Percentiles rank a stretch among this genome's conserved stretches.
Conservation (phyloP, 2,113 vertebrate genomes). For the Trogon melanurus region DNA sequence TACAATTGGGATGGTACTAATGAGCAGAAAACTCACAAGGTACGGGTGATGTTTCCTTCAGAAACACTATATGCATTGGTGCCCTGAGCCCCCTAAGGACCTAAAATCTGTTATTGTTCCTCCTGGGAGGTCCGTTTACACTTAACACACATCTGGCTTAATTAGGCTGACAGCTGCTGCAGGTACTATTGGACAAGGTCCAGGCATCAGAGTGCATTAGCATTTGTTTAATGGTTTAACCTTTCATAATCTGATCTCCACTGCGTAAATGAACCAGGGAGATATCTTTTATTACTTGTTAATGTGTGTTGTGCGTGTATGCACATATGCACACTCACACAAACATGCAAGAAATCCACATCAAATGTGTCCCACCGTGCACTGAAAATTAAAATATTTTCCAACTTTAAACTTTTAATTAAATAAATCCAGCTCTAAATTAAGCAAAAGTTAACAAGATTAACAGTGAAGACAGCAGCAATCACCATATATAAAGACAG, state of each 20-base stretch:
- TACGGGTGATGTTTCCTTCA: slow-evolving; percentile 64
- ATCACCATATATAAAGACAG: background rate
- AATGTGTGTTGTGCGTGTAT: slow-evolving; percentile 58
- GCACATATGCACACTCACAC: background rate
- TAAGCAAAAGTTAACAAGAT: background rate
- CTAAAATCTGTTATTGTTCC: slow-evolving; percentile 76
- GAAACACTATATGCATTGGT: slow-evolving; percentile 62
- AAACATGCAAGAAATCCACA: slow-evolving; percentile 21
- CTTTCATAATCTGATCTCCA: slow-evolving; percentile 75
- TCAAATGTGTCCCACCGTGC: background rate
- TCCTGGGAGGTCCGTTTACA: slow-evolving; percentile 80
- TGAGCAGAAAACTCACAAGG: slow-evolving; percentile 59
- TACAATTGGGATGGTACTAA: slow-evolving; percentile 68
- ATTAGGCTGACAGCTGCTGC: slow-evolving; percentile 82
- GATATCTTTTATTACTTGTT: slow-evolving; percentile 75
- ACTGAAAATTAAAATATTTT: background rate
- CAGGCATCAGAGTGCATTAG: slow-evolving; percentile 74
- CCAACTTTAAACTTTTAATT: background rate
- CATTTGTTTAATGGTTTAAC: slow-evolving; percentile 79
- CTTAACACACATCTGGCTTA: slow-evolving; percentile 81
- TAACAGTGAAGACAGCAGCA: background rate
- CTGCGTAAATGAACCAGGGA: slow-evolving; percentile 60
- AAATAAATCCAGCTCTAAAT: slow-evolving; percentile 11
- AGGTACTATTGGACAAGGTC: slow-evolving; percentile 78
- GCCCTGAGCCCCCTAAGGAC: slow-evolving; percentile 59